These are phyloP conservation scores for Ochlodes sylvanus DNA, from an alignment of 2,888 invertebrate species.

Conservation along the genomic window DNA sequence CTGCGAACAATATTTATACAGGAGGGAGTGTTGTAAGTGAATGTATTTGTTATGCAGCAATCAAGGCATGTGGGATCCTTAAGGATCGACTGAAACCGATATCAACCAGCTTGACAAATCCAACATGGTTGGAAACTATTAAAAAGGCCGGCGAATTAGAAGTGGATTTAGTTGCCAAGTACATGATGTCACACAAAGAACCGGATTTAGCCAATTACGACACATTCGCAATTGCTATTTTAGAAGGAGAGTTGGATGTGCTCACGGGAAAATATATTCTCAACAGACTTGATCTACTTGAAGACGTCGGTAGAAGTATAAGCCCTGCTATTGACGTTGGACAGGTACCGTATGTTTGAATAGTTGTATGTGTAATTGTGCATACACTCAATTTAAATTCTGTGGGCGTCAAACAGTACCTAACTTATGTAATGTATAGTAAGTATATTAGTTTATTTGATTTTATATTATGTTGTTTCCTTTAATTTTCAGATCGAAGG, in stretches of 20 bases:
- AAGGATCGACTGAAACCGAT: constrained; percentile 84
- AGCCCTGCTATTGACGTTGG: constrained; percentile 89
- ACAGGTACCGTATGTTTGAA: too few species aligned
- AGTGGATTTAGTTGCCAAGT: constrained; percentile 86
- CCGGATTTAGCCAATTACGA: constrained; percentile 78
- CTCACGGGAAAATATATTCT: constrained; percentile 88
- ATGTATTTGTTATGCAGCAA: constrained; percentile 81
- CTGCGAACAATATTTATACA: constrained; percentile 86
- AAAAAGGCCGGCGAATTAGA: constrained; percentile 78
- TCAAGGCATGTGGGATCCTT: constrained; percentile 86
- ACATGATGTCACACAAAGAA: constrained; percentile 85
- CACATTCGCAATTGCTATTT: constrained; percentile 85
- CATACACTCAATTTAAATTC: too few species aligned
- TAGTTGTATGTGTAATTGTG: too few species aligned
- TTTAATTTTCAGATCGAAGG: constrained; percentile 87
- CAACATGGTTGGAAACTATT: constrained; percentile 86
- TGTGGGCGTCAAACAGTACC: too few species aligned
- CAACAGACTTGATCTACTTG: constrained; percentile 86
- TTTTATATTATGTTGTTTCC: too few species aligned
- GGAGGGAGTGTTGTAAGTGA: constrained; percentile 89
- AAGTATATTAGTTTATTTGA: too few species aligned
- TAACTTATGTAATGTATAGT: too few species aligned
- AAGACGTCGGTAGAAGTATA: constrained; percentile 88
- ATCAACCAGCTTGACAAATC: constrained; percentile 71
- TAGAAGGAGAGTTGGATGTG: constrained; percentile 89